Evolutionary conservation across 2,797 vertebrate genomes (phyloP).

Genomic region (Coendou prehensilis): DNA sequence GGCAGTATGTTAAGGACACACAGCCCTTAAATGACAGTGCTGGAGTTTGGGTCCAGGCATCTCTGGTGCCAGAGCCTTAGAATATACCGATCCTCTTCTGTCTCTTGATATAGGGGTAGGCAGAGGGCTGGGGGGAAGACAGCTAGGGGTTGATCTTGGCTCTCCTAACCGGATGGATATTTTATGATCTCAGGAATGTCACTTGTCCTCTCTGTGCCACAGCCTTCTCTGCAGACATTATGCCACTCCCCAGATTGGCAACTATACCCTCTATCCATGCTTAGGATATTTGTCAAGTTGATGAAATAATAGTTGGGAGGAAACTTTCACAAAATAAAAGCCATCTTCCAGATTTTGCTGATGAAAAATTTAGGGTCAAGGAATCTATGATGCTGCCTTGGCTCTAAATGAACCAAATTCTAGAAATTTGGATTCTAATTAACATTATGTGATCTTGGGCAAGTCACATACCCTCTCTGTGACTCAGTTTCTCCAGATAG

Average conservation of each 20-base stretch:
- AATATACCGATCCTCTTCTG: background rate
- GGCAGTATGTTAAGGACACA: background rate
- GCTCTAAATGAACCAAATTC: background rate
- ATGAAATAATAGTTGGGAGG: background rate
- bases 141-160: background rate
- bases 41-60: background rate
- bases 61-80: background rate
- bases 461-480: background rate
- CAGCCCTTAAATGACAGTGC: background rate
- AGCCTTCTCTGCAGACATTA: background rate
- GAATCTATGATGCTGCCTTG: background rate
- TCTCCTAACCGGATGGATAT: background rate
- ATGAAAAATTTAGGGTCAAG: background rate
- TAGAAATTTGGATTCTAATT: background rate
- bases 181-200: background rate
- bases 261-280: no score
- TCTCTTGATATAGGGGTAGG: background rate
- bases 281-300: background rate
- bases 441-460: background rate
- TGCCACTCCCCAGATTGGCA: background rate
- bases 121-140: background rate
- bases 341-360: background rate
- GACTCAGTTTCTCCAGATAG: constrained; percentile 23
- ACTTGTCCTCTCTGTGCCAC: background rate
- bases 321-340: constrained; percentile 29